These are phyloP conservation scores for Tetragnatha montana DNA, from an alignment of 2,888 invertebrate species.

Conservation along the genomic window DNA sequence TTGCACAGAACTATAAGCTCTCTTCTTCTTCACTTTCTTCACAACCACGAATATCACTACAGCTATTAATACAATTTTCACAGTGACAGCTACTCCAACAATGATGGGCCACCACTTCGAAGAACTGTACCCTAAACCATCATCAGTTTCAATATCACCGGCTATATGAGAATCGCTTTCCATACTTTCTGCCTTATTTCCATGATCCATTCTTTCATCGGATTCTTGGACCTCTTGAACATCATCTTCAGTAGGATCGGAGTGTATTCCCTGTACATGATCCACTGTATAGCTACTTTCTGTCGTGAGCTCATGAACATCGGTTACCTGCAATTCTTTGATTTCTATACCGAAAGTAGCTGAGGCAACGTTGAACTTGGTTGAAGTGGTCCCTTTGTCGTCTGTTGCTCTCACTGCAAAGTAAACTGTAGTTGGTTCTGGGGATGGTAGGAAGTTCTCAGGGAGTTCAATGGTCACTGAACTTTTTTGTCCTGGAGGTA, in stretches of 20 bases:
- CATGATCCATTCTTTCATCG: neutral
- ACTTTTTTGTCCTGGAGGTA: slow-evolving; percentile 41
- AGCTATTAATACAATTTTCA: slow-evolving; percentile 37
- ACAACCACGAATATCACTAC: slow-evolving; percentile 43
- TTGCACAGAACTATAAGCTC: slow-evolving; percentile 58
- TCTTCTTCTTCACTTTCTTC: slow-evolving; percentile 43
- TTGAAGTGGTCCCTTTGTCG: slow-evolving; percentile 38
- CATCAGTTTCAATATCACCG: neutral
- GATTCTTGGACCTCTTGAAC: neutral
- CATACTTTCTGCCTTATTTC: neutral
- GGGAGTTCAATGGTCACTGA: slow-evolving; percentile 44
- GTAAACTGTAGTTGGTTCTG: slow-evolving; percentile 38
- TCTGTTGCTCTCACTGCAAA: slow-evolving; percentile 56
- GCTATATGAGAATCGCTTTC: neutral
- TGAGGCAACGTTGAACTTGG: slow-evolving; percentile 42
- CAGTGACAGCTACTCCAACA: slow-evolving; percentile 39
- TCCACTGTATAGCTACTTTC: neutral
- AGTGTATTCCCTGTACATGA: neutral
- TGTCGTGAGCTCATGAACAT: neutral
- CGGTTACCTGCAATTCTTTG: neutral
- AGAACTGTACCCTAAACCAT: slow-evolving; percentile 4
- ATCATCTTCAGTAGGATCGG: neutral
- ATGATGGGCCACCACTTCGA: slow-evolving; percentile 63
- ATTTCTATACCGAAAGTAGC: slow-evolving; percentile 37
- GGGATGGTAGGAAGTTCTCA: neutral